Evolutionary conservation across 2,888 invertebrate species (phyloP).

Genomic region (Trichopria drosophilae): DNA sequence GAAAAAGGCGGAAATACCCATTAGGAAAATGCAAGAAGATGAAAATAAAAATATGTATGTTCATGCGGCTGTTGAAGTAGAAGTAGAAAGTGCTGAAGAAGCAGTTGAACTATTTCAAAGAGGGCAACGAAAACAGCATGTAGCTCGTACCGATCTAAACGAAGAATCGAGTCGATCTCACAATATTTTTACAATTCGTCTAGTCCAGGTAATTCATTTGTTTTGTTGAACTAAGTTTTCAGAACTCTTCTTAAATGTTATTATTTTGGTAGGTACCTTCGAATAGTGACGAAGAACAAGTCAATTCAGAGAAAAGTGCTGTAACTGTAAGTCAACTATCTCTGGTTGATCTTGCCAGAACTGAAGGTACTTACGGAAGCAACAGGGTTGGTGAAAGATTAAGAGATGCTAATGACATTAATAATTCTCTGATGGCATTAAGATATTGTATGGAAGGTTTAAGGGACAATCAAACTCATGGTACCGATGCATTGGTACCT

Average conservation of each 20-base stretch:
- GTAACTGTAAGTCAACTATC: conserved; percentile 88
- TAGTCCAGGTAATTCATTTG: conserved; percentile 70
- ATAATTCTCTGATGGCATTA: conserved; percentile 92
- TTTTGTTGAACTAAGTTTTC: no score
- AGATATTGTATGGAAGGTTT: conserved; percentile 88
- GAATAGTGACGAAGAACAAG: conserved; percentile 70
- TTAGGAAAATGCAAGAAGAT: conserved; percentile 88
- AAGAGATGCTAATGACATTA: conserved; percentile 85
- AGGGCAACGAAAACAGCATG: conserved; percentile 85
- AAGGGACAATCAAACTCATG: conserved; percentile 81
- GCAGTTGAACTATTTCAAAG: conserved; percentile 87
- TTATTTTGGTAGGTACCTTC: conserved; percentile 63
- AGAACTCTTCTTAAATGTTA: background rate
- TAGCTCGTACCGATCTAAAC: conserved; percentile 91
- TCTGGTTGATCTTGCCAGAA: conserved; percentile 96
- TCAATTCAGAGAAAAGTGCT: conserved; percentile 74
- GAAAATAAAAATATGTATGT: conserved; percentile 88
- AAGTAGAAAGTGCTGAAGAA: conserved; percentile 91
- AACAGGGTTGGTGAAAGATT: conserved; percentile 78
- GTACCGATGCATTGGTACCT: conserved; percentile 80
- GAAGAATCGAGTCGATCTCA: conserved; percentile 96
- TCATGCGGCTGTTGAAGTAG: conserved; percentile 87
- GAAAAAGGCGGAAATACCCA: no score
- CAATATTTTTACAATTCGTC: conserved; percentile 89
- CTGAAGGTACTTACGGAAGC: conserved; percentile 89